Evolutionary conservation across 2,113 vertebrate genomes (phyloP).

Genomic region (Speoplatyrhinus poulsoni): DNA sequence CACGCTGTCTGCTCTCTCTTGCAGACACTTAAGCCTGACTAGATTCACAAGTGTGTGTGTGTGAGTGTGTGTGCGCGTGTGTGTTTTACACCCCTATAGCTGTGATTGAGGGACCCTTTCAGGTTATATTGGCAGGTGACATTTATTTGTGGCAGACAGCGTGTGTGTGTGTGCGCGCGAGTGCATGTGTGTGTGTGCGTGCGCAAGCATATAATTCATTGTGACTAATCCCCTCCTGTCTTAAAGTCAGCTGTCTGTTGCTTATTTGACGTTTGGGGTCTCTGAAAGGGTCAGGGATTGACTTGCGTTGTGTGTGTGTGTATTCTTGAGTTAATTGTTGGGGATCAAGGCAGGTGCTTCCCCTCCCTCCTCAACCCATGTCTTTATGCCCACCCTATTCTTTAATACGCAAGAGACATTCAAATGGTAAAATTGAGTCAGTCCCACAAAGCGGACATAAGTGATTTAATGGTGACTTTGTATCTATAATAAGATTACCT

Average conservation of each 20-base stretch:
- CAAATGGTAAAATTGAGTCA: neutral
- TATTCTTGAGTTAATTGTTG: constrained; percentile 41
- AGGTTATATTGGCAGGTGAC: constrained; percentile 43
- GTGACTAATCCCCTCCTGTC: constrained; percentile 63
- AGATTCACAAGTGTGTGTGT: constrained; percentile 27
- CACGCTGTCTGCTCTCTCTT: constrained; percentile 43
- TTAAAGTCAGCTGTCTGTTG: constrained; percentile 60
- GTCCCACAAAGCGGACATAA: constrained; percentile 22
- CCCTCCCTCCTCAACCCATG: constrained; percentile 15
- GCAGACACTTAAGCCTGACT: constrained; percentile 41
- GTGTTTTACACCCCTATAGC: neutral
- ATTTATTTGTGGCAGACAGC: constrained; percentile 20
- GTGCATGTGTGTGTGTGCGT: constrained; percentile 31
- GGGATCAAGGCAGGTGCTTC: constrained; percentile 60
- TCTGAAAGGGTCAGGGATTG: constrained; percentile 48
- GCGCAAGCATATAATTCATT: constrained; percentile 55
- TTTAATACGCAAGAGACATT: neutral
- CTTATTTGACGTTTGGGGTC: constrained; percentile 66
- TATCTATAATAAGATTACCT: constrained; percentile 45
- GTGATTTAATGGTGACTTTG: constrained; percentile 35
- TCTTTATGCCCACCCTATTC: neutral
- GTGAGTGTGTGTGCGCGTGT: neutral
- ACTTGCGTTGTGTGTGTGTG: constrained; percentile 33
- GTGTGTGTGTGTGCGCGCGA: constrained; percentile 19
- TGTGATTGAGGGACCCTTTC: constrained; percentile 4